Evolutionary conservation across 1,140 invertebrate species (phyloP), one percentile per base, ranked within the genome.

Genomic region (Drosophila obscura): DNA sequence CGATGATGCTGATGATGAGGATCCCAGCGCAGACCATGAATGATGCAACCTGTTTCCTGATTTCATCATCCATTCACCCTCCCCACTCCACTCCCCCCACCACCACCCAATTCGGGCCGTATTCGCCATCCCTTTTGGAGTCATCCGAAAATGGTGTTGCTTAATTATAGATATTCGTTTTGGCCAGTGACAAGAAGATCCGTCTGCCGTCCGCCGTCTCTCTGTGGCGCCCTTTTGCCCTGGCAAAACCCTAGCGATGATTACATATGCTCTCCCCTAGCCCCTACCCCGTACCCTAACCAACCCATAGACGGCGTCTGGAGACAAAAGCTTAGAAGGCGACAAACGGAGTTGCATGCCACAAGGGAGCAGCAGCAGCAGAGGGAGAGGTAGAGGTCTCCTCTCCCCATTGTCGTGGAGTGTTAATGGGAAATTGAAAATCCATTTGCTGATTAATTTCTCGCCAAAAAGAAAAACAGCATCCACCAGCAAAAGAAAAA

Each of bases 371-470:
- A 26, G 45, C 39, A 31, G 5, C 22, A 39, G n/a, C 16, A 45
- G 45, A 62, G 72, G 52, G 56, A 43, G 43, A 46, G 50, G n/a
- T 28, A 59, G 19, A 26, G 22, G 13, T 60, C 19, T 19, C 19
- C 19, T 19, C 19, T 19, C 19, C 19, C 19, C 19, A 19, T 52
- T 71, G 66, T 65, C 59, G 61, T 26, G 16, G 45, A 66, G 82
- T 79, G 83, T 87, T 87, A 87, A 85, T 87, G 82, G 71, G 66
- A 87, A 87, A 87, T 87, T 87, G 83, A 87, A 87, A 87, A 87
- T 87, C 82, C 82, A 87, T 87, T 87, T 87, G 82, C 82, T 87
- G 82, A 87, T 87, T 87, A 88, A 87, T 87, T 87, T 87, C 82
- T 76, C 31, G 65, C 71, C 60, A 57, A 65, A 65, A 67, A 49